Evolutionary conservation across 2,888 invertebrate genomes (phyloP).

Genomic region (Tenthredo mesomela): DNA sequence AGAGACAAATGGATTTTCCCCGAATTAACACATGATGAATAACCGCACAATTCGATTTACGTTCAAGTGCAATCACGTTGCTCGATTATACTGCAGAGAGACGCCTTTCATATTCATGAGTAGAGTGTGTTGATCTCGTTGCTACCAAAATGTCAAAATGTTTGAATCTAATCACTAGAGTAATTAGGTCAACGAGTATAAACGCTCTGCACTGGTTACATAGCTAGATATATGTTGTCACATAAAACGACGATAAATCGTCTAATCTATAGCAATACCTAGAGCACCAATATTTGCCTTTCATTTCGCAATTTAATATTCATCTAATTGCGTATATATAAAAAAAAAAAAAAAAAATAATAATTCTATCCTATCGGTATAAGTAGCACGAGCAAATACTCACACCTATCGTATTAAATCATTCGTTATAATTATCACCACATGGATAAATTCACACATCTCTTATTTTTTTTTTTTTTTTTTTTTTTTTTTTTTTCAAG

Average conservation of each 20-base stretch:
- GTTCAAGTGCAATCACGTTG: neutral
- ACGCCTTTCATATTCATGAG: neutral
- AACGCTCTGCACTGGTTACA: neutral
- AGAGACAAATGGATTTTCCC: neutral
- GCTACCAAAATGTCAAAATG: neutral
- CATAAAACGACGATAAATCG: neutral
- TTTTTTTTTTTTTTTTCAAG: neutral
- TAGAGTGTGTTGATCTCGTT: neutral
- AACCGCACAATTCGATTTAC: neutral
- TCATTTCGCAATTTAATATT: neutral
- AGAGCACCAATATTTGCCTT: neutral
- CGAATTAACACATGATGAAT: neutral
- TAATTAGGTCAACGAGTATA: neutral
- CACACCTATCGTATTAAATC: too few relatives aligned
- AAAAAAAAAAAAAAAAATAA: too few relatives aligned
- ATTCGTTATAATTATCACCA: too few relatives aligned
- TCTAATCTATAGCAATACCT: conserved; percentile 5
- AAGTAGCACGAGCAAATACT: neutral
- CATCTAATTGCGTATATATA: neutral
- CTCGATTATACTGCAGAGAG: neutral
- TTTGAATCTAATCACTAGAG: neutral
- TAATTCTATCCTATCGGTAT: neutral
- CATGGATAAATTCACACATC: too few relatives aligned
- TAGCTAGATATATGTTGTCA: neutral
- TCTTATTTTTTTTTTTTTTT: neutral